Percentiles rank a stretch among this genome's conserved stretches.
Evolutionary conservation across 2,888 invertebrate species (phyloP).

Genomic region (Morpho deidamia): DNA sequence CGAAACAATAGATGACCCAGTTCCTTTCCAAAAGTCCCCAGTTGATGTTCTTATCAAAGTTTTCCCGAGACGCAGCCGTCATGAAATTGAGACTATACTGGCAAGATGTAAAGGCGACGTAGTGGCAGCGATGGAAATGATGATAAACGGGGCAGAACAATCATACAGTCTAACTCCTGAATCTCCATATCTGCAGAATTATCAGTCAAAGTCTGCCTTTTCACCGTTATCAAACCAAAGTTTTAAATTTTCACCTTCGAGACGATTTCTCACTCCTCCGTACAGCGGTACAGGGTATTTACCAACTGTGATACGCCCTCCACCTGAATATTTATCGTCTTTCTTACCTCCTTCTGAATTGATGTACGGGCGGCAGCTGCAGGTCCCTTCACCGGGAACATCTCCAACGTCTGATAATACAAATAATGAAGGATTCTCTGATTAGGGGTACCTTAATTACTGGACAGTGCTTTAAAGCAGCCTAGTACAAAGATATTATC

Average conservation of each 20-base stretch:
- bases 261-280: constrained; percentile 89
- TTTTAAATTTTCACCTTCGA: constrained; percentile 82
- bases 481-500: not conserved
- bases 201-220: constrained; percentile 85
- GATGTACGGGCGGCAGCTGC: constrained; percentile 66
- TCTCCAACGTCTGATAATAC: constrained; percentile 73
- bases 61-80: constrained; percentile 91
- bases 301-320: constrained; percentile 84
- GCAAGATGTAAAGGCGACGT: constrained; percentile 93
- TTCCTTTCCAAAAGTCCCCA: constrained; percentile 81
- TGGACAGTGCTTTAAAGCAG: constrained; percentile 39
- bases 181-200: constrained; percentile 63
- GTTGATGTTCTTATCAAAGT: constrained; percentile 93
- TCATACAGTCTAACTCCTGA: constrained; percentile 60
- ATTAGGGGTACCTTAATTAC: constrained; percentile 48
- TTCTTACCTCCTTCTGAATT: constrained; percentile 69
- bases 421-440: constrained; percentile 71
- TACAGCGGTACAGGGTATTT: constrained; percentile 91
- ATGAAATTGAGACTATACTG: constrained; percentile 91
- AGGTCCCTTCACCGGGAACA: constrained; percentile 67
- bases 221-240: constrained; percentile 83
- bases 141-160: constrained; percentile 82
- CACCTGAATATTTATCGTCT: constrained; percentile 67
- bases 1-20: constrained; percentile 42
- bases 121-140: constrained; percentile 94